A percentile compares a stretch with the other conserved stretches of the same genome.
These are phyloP conservation scores for Caracal caracal DNA, from an alignment of 2,113 vertebrate genomes.

Conservation along the genomic window DNA sequence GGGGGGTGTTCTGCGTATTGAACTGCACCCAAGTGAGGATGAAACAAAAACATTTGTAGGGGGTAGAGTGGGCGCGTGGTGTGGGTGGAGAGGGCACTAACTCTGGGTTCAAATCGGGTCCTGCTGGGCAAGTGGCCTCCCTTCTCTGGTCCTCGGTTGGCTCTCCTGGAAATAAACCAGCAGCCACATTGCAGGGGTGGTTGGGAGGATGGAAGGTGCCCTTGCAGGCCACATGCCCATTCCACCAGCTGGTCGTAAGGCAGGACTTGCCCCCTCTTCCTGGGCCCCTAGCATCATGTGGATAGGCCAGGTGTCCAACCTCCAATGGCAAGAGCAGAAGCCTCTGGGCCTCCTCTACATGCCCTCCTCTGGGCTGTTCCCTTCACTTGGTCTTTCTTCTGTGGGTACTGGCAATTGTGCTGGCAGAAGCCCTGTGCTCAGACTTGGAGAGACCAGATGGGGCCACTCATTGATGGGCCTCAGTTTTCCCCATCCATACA, in stretches of 20 bases:
- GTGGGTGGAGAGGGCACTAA: not conserved
- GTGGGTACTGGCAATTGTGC: not conserved
- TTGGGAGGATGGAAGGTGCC: not conserved
- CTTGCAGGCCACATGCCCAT: not conserved
- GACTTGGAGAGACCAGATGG: not conserved
- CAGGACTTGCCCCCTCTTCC: not conserved
- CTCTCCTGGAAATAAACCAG: not conserved
- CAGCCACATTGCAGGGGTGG: not conserved
- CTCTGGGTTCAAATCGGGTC: not conserved
- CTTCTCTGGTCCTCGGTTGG: not conserved
- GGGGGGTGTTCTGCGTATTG: not conserved
- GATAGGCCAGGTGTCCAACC: not conserved
- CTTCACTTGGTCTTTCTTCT: too few relatives aligned
- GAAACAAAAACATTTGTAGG: not conserved
- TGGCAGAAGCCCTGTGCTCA: not conserved
- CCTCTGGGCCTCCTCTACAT: not conserved
- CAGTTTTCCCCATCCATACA: not conserved
- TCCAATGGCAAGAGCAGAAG: not conserved
- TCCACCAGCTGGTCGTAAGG: not conserved
- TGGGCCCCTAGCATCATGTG: not conserved
- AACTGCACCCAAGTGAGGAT: not conserved
- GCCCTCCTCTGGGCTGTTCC: not conserved
- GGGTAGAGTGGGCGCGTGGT: fast-evolving
- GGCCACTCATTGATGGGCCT: not conserved
- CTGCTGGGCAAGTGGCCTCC: not conserved